Percentiles rank a stretch among this genome's conserved stretches.
These are phyloP conservation scores for Laterallus jamaicensis DNA, from an alignment of 2,113 vertebrate species.

Conservation along the genomic window DNA sequence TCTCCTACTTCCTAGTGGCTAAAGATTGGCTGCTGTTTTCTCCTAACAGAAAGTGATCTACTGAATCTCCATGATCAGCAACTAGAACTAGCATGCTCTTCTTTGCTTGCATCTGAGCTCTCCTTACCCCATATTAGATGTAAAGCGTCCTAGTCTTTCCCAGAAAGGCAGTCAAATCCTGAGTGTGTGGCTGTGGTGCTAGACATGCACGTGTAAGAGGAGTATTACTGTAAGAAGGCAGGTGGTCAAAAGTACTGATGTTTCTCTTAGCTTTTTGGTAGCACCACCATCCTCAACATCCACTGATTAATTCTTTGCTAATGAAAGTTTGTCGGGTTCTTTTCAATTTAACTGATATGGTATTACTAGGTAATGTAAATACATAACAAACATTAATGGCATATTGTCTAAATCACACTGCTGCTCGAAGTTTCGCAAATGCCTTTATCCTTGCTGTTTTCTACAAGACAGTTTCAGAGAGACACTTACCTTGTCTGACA, in stretches of 20 bases:
- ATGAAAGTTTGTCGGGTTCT: neutral
- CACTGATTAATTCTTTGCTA: neutral
- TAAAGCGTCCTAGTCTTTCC: neutral
- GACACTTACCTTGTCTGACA: slow-evolving; percentile 90
- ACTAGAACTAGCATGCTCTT: neutral
- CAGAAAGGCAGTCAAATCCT: neutral
- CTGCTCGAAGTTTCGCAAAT: neutral
- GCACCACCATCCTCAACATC: neutral
- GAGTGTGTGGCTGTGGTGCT: neutral
- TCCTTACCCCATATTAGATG: neutral
- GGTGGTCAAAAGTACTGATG: neutral
- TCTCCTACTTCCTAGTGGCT: neutral
- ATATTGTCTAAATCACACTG: neutral
- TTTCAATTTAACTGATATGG: neutral
- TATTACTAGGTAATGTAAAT: neutral
- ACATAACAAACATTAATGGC: neutral
- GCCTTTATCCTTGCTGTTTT: neutral
- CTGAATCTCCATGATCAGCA: neutral
- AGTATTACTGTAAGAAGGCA: neutral
- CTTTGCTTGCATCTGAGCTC: neutral
- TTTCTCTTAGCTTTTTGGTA: neutral
- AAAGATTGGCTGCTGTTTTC: neutral
- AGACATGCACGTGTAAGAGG: neutral
- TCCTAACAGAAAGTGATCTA: neutral
- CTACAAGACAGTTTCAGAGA: neutral